Conservation (phyloP, 2,797 vertebrate species). For the Myripristis jacobus region DNA sequence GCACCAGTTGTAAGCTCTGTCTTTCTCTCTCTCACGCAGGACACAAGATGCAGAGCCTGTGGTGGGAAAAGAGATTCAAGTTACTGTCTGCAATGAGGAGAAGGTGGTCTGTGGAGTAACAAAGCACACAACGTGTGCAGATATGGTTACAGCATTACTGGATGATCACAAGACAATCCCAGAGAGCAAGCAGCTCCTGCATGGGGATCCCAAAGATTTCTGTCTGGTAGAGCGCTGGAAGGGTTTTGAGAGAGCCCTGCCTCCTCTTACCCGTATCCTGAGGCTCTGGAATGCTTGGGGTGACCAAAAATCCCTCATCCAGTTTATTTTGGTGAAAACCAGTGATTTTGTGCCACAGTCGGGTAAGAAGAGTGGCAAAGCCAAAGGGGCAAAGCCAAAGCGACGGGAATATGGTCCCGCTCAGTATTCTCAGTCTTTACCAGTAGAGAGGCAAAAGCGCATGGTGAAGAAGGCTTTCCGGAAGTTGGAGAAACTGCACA, state of each 20-base stretch:
- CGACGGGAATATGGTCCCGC: conserved; percentile 84
- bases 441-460: conserved; percentile 91
- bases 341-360: conserved; percentile 88
- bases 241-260: conserved; percentile 91
- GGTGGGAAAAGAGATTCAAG: conserved; percentile 91
- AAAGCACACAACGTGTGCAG: conserved; percentile 92
- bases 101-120: conserved; percentile 95
- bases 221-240: conserved; percentile 95
- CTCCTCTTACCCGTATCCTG: conserved; percentile 92
- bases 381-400: conserved; percentile 79
- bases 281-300: conserved; percentile 96
- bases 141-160: conserved; percentile 92
- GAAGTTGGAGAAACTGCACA: conserved; percentile 94
- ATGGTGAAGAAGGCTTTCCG: conserved; percentile 96
- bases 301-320: conserved; percentile 89
- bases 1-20: conserved; percentile 7
- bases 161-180: conserved; percentile 89
- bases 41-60: conserved; percentile 85
- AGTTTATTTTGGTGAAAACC: conserved; percentile 90
- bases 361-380: conserved; percentile 78
- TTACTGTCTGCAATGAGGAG: conserved; percentile 94
- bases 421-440: conserved; percentile 87
- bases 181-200: conserved; percentile 87
- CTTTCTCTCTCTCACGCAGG: conserved; percentile 58
- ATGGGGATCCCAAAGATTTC: conserved; percentile 91